Evolutionary conservation across 2,113 vertebrate genomes (phyloP).

Genomic region (Notarius lentiginosus): DNA sequence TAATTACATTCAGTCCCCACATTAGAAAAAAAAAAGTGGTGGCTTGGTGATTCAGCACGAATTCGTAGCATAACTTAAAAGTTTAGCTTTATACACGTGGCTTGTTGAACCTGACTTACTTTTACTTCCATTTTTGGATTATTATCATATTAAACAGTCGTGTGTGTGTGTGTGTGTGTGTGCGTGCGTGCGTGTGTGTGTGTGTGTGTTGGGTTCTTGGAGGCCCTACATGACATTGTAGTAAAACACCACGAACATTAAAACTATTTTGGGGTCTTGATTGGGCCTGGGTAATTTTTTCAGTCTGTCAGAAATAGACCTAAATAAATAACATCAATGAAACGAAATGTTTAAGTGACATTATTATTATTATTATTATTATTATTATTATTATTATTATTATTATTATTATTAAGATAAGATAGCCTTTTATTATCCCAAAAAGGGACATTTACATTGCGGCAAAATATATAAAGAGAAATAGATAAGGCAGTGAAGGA

Average conservation of each 20-base stretch:
- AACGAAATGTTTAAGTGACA: neutral
- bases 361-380: neutral
- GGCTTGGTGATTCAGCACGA: neutral
- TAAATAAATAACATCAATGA: neutral
- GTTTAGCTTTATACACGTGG: neutral
- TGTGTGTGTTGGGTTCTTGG: neutral
- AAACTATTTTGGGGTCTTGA: neutral
- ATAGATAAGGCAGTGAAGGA: no score
- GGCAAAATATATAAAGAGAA: no score
- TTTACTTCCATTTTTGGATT: neutral
- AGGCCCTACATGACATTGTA: neutral
- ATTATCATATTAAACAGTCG: no score
- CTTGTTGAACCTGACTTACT: neutral
- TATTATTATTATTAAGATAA: neutral
- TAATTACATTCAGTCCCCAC: conserved; percentile 30
- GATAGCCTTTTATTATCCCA: no score
- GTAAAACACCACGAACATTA: neutral
- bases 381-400: conserved; percentile 1
- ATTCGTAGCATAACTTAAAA: neutral
- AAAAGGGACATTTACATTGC: no score
- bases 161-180: no score
- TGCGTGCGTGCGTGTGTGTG: no score
- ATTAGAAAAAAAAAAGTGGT: neutral
- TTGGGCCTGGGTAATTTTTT: neutral
- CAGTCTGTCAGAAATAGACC: neutral